phyloP scores from a whole-genome alignment of 2,888 invertebrate genomes.

The Iselma pallidipennis region DNA sequence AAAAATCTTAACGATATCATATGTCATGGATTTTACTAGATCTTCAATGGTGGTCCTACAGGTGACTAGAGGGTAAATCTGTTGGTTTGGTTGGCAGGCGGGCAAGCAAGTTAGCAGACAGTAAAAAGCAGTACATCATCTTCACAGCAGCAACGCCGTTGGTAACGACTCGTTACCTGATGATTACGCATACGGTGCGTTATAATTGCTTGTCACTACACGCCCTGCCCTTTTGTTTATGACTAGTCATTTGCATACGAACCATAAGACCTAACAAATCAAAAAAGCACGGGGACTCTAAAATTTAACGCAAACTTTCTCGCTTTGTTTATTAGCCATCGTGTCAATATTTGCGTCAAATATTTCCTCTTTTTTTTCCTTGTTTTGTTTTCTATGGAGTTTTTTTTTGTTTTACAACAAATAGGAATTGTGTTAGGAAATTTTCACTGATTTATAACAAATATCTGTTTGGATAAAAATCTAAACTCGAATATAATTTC shows the following conservation, averaged over 20 bases:
- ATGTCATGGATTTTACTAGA: not conserved
- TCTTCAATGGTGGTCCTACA: not conserved
- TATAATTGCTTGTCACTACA: slow-evolving; percentile 52
- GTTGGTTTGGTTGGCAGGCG: not conserved
- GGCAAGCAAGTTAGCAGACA: not conserved
- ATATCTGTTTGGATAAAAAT: not conserved
- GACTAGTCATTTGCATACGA: slow-evolving; percentile 45
- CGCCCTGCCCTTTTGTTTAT: slow-evolving; percentile 47
- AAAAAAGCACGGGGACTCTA: slow-evolving; percentile 27
- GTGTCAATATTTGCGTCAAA: slow-evolving; percentile 37
- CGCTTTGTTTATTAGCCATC: slow-evolving; percentile 38
- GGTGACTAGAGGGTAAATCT: not conserved
- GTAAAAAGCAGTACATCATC: slow-evolving; percentile 16
- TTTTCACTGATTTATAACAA: not conserved
- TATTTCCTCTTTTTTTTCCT: not conserved
- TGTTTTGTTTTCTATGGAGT: not conserved
- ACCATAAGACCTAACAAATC: slow-evolving; percentile 11
- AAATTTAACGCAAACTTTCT: slow-evolving; percentile 38
- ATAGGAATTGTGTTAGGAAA: not conserved
- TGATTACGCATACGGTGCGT: slow-evolving; percentile 31
- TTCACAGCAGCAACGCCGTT: slow-evolving; percentile 18
- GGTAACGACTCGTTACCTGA: slow-evolving; percentile 24
- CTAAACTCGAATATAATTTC: too few relatives aligned
- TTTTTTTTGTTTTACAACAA: not conserved
- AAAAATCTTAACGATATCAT: not conserved